Evolutionary conservation across 2,888 invertebrate species (phyloP).

Genomic region (Hofmannophila pseudospretella): DNA sequence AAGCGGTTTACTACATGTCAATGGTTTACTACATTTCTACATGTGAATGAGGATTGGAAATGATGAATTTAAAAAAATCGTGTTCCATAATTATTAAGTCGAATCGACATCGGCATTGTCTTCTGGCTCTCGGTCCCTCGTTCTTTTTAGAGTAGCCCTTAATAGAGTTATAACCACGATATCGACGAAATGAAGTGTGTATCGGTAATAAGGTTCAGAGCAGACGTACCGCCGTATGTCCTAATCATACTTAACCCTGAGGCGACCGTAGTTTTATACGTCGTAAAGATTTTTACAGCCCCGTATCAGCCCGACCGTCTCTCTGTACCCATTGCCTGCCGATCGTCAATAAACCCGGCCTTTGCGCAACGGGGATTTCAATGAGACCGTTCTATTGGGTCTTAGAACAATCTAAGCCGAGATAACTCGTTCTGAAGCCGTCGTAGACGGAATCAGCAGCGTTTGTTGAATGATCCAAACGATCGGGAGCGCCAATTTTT

Average conservation of each 20-base stretch:
- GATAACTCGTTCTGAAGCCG: slow-evolving; percentile 1
- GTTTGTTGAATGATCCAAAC: neutral
- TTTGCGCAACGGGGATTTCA: slow-evolving; percentile 17
- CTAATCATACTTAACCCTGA: slow-evolving; percentile 66
- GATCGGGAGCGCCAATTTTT: too few relatives aligned
- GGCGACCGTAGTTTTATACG: slow-evolving; percentile 57
- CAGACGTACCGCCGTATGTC: slow-evolving; percentile 17
- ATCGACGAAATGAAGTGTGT: too few relatives aligned
- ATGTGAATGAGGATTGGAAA: too few relatives aligned
- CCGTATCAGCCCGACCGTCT: slow-evolving; percentile 35
- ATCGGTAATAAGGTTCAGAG: too few relatives aligned
- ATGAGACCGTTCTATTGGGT: slow-evolving; percentile 1
- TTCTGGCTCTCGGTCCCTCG: too few relatives aligned
- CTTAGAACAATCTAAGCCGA: slow-evolving; percentile 3
- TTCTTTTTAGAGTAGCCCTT: too few relatives aligned
- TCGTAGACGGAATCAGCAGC: slow-evolving; percentile 1
- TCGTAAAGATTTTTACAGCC: slow-evolving; percentile 68
- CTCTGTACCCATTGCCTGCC: slow-evolving; percentile 40
- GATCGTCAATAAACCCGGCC: slow-evolving; percentile 47
- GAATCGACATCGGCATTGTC: too few relatives aligned
- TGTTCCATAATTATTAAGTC: too few relatives aligned
- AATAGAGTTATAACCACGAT: too few relatives aligned
- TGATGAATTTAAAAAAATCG: too few relatives aligned
- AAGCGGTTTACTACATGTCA: too few relatives aligned
- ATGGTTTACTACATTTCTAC: too few relatives aligned